phyloP scores from a whole-genome alignment of 1,140 invertebrate species.

The Andrena cerasifolii region DNA sequence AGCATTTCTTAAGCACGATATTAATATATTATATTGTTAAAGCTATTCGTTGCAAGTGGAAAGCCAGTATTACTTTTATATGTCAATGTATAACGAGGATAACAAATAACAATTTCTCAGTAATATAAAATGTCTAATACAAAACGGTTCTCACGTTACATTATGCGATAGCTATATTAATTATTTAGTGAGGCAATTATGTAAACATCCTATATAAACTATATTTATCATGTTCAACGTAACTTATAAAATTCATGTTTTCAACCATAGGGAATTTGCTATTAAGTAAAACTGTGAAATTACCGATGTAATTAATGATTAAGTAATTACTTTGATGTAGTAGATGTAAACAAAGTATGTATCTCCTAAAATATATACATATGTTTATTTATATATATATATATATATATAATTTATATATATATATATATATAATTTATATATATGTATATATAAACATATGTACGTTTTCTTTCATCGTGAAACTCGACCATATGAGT shows the following conservation, averaged over 20 bases:
- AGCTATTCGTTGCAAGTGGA: not conserved
- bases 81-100: not conserved
- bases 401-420: no score
- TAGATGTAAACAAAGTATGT: slow-evolving; percentile 42
- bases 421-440: no score
- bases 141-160: not conserved
- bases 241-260: slow-evolving; percentile 18
- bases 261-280: not conserved
- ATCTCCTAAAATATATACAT: slow-evolving; percentile 45
- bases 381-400: no score
- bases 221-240: slow-evolving; percentile 25
- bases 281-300: not conserved
- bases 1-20: not conserved
- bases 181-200: slow-evolving; percentile 2
- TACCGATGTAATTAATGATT: not conserved
- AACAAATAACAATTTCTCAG: slow-evolving; percentile 1
- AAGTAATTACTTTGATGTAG: slow-evolving; percentile 5
- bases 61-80: slow-evolving; percentile 22
- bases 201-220: slow-evolving; percentile 25
- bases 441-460: no score
- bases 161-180: not conserved
- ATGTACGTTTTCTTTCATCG: slow-evolving; percentile 10
- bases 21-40: not conserved
- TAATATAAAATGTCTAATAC: slow-evolving; percentile 19
- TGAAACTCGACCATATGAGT: slow-evolving; percentile 45